Base-by-base conservation (phyloP, 2,888 invertebrate genomes). In the Maniola hyperantus region DNA sequence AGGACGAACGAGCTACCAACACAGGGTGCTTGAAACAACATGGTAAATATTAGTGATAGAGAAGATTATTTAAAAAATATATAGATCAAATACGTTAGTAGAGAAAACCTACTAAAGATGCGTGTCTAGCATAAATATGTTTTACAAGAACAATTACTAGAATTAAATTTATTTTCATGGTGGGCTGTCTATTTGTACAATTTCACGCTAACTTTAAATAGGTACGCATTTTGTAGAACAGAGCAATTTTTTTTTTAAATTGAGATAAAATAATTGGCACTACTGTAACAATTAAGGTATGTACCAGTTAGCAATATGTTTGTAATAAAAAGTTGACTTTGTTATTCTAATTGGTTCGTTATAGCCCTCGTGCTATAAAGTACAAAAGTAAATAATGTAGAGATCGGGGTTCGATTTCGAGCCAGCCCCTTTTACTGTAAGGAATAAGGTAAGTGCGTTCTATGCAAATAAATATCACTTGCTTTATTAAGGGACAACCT, bases 1-100 rank as follows among this genome's bases (percentile, higher is more conserved):
- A 73, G 0, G 91, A 86, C 1, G 91, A 90, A 5, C 91, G 85
- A 8, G 91, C 89, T 6, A 92, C 85, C 71, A 88, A 78, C 36
- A 92, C 83, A 2, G 91, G 92, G 68, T 91, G 91, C 92, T 91
- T 67, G 59, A 83, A 39, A n/a, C n/a, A n/a, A n/a, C n/a, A n/a
- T n/a, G n/a, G n/a, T n/a, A n/a, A n/a, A n/a, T n/a, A n/a, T n/a
- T n/a, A n/a, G n/a, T n/a, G n/a, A n/a, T n/a, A n/a, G n/a, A n/a
- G n/a, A n/a, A n/a, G n/a, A n/a, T n/a, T n/a, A n/a, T n/a, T n/a
- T n/a, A n/a, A n/a, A n/a, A n/a, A n/a, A n/a, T n/a, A n/a, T n/a
- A n/a, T n/a, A n/a, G n/a, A n/a, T n/a, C 8, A 34, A 2, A 34
- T 13, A 15, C 39, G n/a, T n/a, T 5, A 20, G 46, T 33, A 26